Evolutionary conservation across 2,888 invertebrate species (phyloP).

Genomic region (Pseudococcus longispinus): DNA sequence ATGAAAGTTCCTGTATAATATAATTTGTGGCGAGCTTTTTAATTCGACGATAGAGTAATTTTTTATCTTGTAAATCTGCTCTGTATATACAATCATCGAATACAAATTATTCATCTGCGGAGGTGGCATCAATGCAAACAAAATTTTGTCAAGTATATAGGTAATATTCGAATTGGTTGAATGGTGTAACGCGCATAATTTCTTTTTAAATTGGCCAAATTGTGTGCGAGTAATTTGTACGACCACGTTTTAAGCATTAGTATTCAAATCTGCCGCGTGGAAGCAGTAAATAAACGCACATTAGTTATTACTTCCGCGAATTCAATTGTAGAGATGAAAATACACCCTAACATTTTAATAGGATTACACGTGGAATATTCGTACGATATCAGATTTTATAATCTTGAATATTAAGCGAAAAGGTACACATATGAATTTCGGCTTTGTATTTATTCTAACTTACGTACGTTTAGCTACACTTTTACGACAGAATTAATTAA

Average conservation of each 20-base stretch:
- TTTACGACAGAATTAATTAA: neutral
- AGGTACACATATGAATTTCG: slow-evolving; percentile 31
- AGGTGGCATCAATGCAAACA: neutral
- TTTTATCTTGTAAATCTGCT: neutral
- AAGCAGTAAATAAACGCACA: slow-evolving; percentile 39
- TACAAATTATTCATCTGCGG: neutral
- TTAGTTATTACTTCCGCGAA: slow-evolving; percentile 40
- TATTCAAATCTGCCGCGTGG: slow-evolving; percentile 32
- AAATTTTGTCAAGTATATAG: neutral
- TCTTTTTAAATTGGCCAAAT: neutral
- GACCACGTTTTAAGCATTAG: neutral
- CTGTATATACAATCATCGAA: neutral
- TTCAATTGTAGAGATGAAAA: slow-evolving; percentile 39
- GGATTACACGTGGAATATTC: slow-evolving; percentile 12
- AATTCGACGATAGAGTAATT: neutral
- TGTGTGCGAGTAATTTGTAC: slow-evolving; percentile 2
- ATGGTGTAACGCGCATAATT: neutral
- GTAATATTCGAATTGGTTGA: neutral
- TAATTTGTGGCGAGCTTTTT: neutral
- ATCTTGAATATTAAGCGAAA: slow-evolving; percentile 39
- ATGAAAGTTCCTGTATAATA: neutral
- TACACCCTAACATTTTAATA: slow-evolving; percentile 38
- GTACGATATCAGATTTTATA: neutral
- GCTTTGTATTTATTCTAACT: neutral
- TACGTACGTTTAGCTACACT: neutral